Percentiles rank a stretch among this genome's conserved stretches.
These are phyloP conservation scores for Dermatemys mawii DNA, from an alignment of 2,113 vertebrate species.

Conservation along the genomic window DNA sequence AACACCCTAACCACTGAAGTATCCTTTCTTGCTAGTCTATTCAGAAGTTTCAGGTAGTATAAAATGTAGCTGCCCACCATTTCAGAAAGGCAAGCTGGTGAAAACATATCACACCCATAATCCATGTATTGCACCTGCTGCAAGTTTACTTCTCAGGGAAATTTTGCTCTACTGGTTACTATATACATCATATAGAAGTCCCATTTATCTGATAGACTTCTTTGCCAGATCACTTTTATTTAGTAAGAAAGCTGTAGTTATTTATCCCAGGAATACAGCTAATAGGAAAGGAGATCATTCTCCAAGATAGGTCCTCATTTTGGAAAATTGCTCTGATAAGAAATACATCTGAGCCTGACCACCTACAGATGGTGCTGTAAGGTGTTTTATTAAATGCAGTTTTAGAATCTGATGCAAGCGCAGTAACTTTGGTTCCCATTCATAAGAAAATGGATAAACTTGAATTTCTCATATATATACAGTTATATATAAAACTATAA, in stretches of 20 bases:
- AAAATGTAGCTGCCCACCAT: neutral
- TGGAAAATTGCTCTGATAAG: neutral
- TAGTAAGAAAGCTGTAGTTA: neutral
- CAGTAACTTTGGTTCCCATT: neutral
- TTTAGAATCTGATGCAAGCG: neutral
- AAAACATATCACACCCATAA: neutral
- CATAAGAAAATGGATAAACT: neutral
- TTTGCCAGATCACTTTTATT: neutral
- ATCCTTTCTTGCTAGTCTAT: too few relatives aligned
- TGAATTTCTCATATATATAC: neutral
- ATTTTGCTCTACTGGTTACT: neutral
- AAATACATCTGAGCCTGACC: neutral
- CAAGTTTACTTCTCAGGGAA: neutral
- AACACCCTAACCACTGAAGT: neutral
- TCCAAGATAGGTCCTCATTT: neutral
- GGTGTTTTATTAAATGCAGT: neutral
- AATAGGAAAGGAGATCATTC: neutral
- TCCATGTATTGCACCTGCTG: neutral
- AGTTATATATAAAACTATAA: too few relatives aligned
- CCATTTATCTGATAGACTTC: neutral
- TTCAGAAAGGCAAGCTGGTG: neutral
- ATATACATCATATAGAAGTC: neutral
- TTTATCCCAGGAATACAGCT: neutral
- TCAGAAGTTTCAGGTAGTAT: neutral
- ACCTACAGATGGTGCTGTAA: neutral